Percentiles rank a stretch among this genome's conserved stretches.
These are phyloP conservation scores for Scalopus aquaticus DNA, from an alignment of 2,113 vertebrate genomes.

Conservation along the genomic window DNA sequence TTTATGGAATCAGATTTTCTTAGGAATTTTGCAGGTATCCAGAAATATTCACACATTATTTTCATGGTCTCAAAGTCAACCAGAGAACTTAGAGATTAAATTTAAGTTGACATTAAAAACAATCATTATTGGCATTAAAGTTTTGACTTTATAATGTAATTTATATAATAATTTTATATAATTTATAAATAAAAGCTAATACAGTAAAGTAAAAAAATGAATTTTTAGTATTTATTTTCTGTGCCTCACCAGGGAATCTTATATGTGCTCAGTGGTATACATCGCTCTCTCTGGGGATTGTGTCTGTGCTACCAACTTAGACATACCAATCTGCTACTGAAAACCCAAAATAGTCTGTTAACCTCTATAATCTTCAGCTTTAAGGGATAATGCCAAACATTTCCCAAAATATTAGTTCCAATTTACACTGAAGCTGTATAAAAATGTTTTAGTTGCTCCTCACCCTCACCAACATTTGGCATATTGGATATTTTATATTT, in stretches of 20 bases:
- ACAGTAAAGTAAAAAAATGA: slow-evolving; percentile 5
- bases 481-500: slow-evolving; percentile 36
- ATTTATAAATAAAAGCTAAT: neutral
- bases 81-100: slow-evolving; percentile 29
- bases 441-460: neutral
- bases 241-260: neutral
- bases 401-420: neutral
- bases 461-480: neutral
- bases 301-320: neutral
- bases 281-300: neutral
- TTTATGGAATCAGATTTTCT: slow-evolving; percentile 15
- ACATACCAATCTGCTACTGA: neutral
- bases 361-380: neutral
- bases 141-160: neutral
- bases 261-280: neutral
- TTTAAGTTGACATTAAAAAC: neutral
- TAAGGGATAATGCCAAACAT: neutral
- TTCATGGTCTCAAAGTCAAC: slow-evolving; percentile 27
- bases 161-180: too few species aligned
- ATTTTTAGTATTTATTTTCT: slow-evolving; percentile 16
- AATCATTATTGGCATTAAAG: neutral
- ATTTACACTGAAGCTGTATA: neutral
- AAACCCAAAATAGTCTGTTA: neutral
- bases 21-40: neutral
- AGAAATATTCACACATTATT: slow-evolving; percentile 1